Evolutionary conservation across 2,797 vertebrate species (phyloP), one percentile per base, ranked within the genome.

Genomic region (Anguilla obscura): DNA sequence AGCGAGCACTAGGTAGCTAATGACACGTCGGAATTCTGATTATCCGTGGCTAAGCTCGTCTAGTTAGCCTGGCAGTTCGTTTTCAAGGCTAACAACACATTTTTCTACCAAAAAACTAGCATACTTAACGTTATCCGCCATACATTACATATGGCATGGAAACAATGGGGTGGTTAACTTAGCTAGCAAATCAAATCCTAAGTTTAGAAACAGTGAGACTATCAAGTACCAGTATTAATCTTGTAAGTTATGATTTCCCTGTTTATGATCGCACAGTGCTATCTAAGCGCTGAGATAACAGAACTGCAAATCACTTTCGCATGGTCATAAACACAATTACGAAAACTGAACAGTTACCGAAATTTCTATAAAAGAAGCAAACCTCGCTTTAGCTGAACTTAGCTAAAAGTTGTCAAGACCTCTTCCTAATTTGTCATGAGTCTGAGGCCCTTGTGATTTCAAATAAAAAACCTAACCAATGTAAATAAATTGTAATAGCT

Each of bases 351-450:
- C 30, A 36, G 71, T 79, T 40, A 18, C 18, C 76, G 21, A 80
- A 45, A 80, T 48, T 8, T 33, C 36, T 24, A 24, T 48, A 36
- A 80, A 16, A 45, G 76, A 45, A 24, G 48, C 27, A 5, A 27
- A 66, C 33, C 36, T 45, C 54, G 74, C 69, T 79, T 4, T 24
- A 48, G 36, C 58, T 58, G 71, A n/a, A 56, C 85, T 66, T 45
- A 10, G 60, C 48, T 58, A 66, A 85, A 88, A 88, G 85, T 86
- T 88, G 74, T 40, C 52, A 60, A 60, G 74, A 88, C 33, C 84
- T 79, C 85, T 30, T 71, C 71, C 45, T 82, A 82, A 63, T 79
- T 56, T 86, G 76, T 86, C 85, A 69, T 40, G 79, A 58, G 50
- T 85, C 86, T 6, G 86, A 85, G 84, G 88, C 83, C 84, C 66